Percentiles rank a stretch among this genome's conserved stretches.
These are phyloP conservation scores for Leucophora obtusa DNA, from an alignment of 2,888 invertebrate species.

Conservation along the genomic window DNA sequence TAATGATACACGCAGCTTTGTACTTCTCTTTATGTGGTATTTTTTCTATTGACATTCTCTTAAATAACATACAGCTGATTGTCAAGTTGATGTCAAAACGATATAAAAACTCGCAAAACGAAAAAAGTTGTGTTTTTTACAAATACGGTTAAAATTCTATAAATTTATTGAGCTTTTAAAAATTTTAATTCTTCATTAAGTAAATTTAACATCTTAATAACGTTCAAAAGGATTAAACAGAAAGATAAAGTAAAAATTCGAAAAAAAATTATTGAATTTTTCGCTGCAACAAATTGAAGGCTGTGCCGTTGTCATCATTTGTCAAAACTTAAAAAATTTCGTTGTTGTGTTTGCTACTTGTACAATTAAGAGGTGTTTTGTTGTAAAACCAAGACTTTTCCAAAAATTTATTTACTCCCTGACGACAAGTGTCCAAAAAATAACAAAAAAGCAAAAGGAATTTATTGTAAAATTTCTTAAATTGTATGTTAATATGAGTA, in stretches of 20 bases:
- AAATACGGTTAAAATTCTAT: slow-evolving; percentile 6
- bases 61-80: slow-evolving; percentile 23
- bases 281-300: slow-evolving; percentile 48
- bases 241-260: background rate
- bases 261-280: slow-evolving; percentile 42
- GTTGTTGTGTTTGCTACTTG: slow-evolving; percentile 23
- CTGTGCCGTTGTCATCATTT: slow-evolving; percentile 54
- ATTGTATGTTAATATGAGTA: slow-evolving; percentile 79
- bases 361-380: slow-evolving; percentile 22
- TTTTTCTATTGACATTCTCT: background rate
- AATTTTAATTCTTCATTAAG: slow-evolving; percentile 21
- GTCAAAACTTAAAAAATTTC: slow-evolving; percentile 35
- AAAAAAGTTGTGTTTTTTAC: slow-evolving; percentile 38
- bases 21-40: background rate
- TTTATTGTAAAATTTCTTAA: background rate
- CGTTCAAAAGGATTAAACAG: background rate
- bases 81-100: slow-evolving; percentile 8
- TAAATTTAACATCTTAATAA: background rate
- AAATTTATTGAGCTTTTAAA: slow-evolving; percentile 35
- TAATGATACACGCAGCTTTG: background rate
- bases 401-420: slow-evolving; percentile 29
- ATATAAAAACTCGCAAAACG: slow-evolving; percentile 45
- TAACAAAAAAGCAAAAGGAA: background rate
- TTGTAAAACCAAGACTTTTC: slow-evolving; percentile 14
- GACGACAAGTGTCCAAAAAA: slow-evolving; percentile 27